These are phyloP conservation scores for Xenentodon cancila DNA, from an alignment of 2,797 vertebrate species.

Conservation along the genomic window DNA sequence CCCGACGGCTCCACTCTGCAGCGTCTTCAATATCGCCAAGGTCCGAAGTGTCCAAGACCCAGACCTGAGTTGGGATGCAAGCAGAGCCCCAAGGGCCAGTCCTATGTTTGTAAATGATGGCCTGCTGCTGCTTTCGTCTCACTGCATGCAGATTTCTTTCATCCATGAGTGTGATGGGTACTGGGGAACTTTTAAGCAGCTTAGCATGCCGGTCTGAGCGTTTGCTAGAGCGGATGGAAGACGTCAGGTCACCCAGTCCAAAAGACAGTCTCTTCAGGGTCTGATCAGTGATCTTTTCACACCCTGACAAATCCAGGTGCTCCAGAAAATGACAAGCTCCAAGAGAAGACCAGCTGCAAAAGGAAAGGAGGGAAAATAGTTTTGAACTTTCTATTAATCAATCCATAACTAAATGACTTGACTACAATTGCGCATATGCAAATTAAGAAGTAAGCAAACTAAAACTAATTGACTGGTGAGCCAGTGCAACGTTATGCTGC, in stretches of 20 bases:
- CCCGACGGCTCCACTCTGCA: constrained; percentile 87
- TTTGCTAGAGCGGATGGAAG: constrained; percentile 75
- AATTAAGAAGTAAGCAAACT: not conserved
- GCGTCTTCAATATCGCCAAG: constrained; percentile 96
- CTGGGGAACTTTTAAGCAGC: constrained; percentile 65
- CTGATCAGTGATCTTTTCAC: constrained; percentile 93
- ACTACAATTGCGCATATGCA: too few species aligned
- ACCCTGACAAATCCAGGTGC: constrained; percentile 95
- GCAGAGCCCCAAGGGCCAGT: constrained; percentile 53
- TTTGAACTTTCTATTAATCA: not conserved
- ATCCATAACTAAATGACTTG: not conserved
- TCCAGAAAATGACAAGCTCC: constrained; percentile 88
- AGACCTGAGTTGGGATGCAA: constrained; percentile 75
- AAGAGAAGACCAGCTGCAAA: constrained; percentile 87
- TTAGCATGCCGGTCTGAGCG: constrained; percentile 79
- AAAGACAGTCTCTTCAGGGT: constrained; percentile 89
- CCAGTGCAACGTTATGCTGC: not conserved
- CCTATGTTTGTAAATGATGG: constrained; percentile 78
- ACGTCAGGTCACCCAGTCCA: constrained; percentile 86
- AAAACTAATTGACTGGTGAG: not conserved
- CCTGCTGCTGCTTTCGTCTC: constrained; percentile 63
- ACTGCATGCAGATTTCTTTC: constrained; percentile 59
- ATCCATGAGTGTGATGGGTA: constrained; percentile 77
- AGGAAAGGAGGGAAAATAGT: not conserved
- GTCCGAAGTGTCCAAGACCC: constrained; percentile 89